Conservation (phyloP, 2,113 vertebrate species). For the Aptenodytes forsteri region DNA sequence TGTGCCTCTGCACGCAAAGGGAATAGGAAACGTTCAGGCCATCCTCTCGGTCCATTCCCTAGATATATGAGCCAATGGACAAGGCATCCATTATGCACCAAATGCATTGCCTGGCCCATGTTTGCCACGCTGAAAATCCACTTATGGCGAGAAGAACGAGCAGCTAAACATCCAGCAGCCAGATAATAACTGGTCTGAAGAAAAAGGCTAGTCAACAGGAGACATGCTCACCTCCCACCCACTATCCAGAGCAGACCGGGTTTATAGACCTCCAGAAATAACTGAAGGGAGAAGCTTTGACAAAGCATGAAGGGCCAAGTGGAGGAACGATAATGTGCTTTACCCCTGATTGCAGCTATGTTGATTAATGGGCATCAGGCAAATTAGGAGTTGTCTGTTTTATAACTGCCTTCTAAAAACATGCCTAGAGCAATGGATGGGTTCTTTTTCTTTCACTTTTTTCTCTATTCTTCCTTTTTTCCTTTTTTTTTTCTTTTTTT, state of each 20-base stretch:
- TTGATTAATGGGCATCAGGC: not conserved
- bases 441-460: not conserved
- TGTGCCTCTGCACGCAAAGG: not conserved
- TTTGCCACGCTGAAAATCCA: not conserved
- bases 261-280: not conserved
- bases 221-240: not conserved
- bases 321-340: not conserved
- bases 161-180: not conserved
- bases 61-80: not conserved
- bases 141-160: not conserved
- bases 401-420: not conserved
- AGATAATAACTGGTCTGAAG: not conserved
- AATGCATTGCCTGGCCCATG: not conserved
- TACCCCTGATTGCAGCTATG: not conserved
- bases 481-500: not conserved
- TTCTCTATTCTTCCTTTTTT: not conserved
- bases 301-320: not conserved
- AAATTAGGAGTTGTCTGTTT: not conserved
- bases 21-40: not conserved
- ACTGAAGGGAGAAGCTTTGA: not conserved
- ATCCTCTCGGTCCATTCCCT: not conserved
- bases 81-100: not conserved
- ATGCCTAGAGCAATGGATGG: not conserved
- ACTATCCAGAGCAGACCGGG: not conserved
- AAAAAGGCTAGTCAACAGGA: not conserved